These are phyloP conservation scores for Drosophila funebris DNA, from an alignment of 1,140 invertebrate genomes.

Conservation along the genomic window DNA sequence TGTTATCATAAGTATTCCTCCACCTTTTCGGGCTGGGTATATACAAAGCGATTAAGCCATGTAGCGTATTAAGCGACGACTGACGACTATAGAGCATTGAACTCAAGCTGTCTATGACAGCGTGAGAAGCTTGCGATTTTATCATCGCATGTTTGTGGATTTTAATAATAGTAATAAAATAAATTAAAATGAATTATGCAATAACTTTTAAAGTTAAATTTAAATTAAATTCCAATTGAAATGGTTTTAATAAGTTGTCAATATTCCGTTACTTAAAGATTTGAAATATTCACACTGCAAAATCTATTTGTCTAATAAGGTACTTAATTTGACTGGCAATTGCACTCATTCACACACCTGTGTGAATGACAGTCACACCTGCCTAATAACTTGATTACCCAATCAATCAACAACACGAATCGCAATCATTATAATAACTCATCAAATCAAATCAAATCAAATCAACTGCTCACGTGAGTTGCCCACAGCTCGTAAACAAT, in stretches of 20 bases:
- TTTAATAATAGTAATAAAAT: too few relatives aligned
- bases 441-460: conserved; percentile 52
- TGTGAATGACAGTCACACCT: conserved; percentile 62
- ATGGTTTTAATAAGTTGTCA: too few relatives aligned
- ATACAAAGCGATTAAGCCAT: conserved; percentile 20
- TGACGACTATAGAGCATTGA: not conserved
- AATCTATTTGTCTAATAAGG: conserved; percentile 52
- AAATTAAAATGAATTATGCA: not conserved
- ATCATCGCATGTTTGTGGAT: too few relatives aligned
- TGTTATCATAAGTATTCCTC: conserved; percentile 61
- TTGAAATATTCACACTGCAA: too few relatives aligned
- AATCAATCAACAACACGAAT: conserved; percentile 73
- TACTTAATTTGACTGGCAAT: conserved; percentile 61
- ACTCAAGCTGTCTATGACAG: not conserved
- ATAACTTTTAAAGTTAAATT: not conserved
- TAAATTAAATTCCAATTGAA: not conserved
- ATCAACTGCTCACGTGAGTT: conserved; percentile 43
- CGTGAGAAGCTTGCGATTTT: not conserved
- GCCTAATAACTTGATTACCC: conserved; percentile 74
- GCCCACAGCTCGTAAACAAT: conserved; percentile 14
- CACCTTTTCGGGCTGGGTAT: conserved; percentile 6
- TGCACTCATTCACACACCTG: conserved; percentile 33
- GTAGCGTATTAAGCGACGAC: not conserved
- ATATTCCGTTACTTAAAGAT: too few relatives aligned
- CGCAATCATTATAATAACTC: conserved; percentile 58